Evolutionary conservation across 2,888 invertebrate species (phyloP), one percentile per base, ranked within the genome.

Genomic region (Lasioglossum figueresi): DNA sequence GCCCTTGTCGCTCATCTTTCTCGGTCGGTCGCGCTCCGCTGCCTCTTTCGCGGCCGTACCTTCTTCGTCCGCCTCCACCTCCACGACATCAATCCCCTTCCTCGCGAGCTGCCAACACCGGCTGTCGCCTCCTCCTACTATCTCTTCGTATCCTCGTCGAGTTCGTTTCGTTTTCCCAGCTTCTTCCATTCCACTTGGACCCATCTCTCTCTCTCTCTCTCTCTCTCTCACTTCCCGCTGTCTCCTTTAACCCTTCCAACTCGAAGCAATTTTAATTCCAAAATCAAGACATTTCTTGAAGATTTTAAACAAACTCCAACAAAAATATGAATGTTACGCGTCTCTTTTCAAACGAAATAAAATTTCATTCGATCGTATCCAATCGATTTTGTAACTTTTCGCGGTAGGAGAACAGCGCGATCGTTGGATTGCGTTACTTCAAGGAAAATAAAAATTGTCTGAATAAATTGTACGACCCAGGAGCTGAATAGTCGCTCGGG

Each of bases 21-120:
- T 82, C 82, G 77, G 78, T 34, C 80, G 37, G 78, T 74, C 70
- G 70, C 74, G 81, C 80, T 70, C 63, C 83, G 72, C 82, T 76
- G 80, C 45, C 52, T 79, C 79, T 31, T 76, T 73, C 71, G 52
- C 68, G 68, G 68, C 37, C 81, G 43, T 79, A 78, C 75, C 70
- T 78, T 56, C 68, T 63, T 66, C 80, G 40, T 45, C 48, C 73
- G 48, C 59, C 73, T 68, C 83, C 84, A 63, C 83, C 83, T 70
- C 77, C 75, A 4, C 76, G 75, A 76, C 82, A 85, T 85, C 86
- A 85, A 86, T 83, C 87, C 83, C 83, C 86, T 79, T 73, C 79
- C 75, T 78, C 72, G 77, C n/a, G 59, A 78, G 40, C 85, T 79
- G 81, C 77, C 86, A 80, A 72, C 83, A 72, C 79, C 79, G 84